Percentiles rank a stretch among this genome's conserved stretches.
Conservation (phyloP, 37 sponge, comb jelly and placozoan genomes). For the Geodia barretti region DNA sequence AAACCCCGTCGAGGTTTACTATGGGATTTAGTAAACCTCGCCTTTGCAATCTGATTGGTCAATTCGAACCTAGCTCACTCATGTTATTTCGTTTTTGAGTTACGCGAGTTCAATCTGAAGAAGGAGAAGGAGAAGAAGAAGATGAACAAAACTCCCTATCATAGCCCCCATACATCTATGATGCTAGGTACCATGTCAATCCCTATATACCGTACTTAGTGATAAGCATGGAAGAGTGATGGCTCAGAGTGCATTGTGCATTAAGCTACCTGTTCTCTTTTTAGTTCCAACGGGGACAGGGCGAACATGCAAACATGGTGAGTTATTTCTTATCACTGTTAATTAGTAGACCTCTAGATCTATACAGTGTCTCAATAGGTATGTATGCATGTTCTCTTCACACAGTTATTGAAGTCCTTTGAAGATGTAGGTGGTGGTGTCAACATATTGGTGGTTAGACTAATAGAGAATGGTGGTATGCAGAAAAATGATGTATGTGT, state of each 20-base stretch:
- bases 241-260: neutral
- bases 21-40: too few relatives aligned
- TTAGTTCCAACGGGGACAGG: conserved; percentile 37
- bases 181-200: too few relatives aligned
- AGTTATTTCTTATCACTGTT: neutral
- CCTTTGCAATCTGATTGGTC: too few relatives aligned
- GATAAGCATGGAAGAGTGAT: neutral
- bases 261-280: neutral
- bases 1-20: neutral
- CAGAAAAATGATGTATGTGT: neutral
- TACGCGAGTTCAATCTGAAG: conserved; percentile 8
- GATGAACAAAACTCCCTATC: too few relatives aligned
- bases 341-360: neutral
- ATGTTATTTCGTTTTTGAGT: too few relatives aligned
- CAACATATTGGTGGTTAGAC: conserved; percentile 52
- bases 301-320: conserved; percentile 45
- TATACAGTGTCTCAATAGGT: too few relatives aligned
- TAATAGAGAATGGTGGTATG: conserved; percentile 63
- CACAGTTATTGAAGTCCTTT: conserved; percentile 48
- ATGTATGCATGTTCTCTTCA: neutral
- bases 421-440: conserved; percentile 40
- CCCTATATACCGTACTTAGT: too few relatives aligned
- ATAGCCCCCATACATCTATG: too few relatives aligned
- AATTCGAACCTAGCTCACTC: too few relatives aligned
- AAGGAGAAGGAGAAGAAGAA: neutral